Conservation (phyloP, 2,113 vertebrate genomes). For the Hippoglossus stenolepis region DNA sequence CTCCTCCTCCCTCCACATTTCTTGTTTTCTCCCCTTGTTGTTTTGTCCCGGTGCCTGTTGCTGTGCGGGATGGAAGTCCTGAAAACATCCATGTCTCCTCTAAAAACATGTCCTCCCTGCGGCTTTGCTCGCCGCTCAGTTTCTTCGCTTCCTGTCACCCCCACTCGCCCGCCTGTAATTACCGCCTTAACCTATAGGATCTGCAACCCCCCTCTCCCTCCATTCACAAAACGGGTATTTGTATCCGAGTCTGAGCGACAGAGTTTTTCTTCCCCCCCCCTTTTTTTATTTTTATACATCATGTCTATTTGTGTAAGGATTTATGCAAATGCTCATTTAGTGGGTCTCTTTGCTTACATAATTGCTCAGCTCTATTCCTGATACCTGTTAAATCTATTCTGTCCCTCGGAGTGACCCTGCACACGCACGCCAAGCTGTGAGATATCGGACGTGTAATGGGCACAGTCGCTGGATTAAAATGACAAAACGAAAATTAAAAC, state of each 20-base stretch:
- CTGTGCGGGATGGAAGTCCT: constrained; percentile 60
- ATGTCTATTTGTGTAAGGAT: constrained; percentile 45
- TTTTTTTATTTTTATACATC: constrained; percentile 16
- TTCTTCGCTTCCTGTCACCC: constrained; percentile 16
- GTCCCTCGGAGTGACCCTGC: constrained; percentile 29
- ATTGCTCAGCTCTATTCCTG: constrained; percentile 56
- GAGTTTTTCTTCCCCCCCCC: background rate
- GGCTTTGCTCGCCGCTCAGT: constrained; percentile 66
- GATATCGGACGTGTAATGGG: constrained; percentile 38
- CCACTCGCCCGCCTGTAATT: constrained; percentile 68
- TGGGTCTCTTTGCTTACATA: constrained; percentile 35
- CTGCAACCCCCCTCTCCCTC: constrained; percentile 40
- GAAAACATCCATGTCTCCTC: constrained; percentile 67
- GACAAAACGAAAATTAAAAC: constrained; percentile 44
- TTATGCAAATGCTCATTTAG: constrained; percentile 66
- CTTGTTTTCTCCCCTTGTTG: constrained; percentile 51
- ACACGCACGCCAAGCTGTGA: background rate
- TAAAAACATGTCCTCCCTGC: constrained; percentile 73
- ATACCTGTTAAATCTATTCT: constrained; percentile 60
- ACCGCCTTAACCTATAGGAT: constrained; percentile 66
- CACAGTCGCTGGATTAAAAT: constrained; percentile 55
- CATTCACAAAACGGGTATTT: constrained; percentile 74
- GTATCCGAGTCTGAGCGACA: constrained; percentile 20
- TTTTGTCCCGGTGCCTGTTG: constrained; percentile 70
- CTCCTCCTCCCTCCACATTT: constrained; percentile 29